These are phyloP conservation scores for Sminthurides aquaticus DNA, from an alignment of 2,888 invertebrate species.

Conservation along the genomic window DNA sequence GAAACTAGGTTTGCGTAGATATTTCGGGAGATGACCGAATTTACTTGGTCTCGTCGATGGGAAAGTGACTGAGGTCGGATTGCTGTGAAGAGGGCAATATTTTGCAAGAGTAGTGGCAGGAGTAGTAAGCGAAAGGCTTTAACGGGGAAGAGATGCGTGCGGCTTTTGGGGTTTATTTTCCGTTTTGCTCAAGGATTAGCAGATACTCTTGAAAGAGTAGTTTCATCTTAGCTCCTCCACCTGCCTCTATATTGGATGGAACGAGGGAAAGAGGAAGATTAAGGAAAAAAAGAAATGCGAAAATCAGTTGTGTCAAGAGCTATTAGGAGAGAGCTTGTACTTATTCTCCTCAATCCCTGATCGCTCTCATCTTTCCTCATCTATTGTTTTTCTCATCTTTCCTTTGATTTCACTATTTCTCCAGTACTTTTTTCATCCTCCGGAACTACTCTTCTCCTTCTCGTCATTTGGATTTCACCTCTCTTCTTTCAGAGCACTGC, in stretches of 20 bases:
- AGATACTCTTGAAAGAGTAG: no score
- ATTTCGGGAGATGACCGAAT: slow-evolving; percentile 32
- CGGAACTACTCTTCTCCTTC: background rate
- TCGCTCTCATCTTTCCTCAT: background rate
- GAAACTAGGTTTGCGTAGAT: slow-evolving; percentile 23
- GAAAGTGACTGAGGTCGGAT: no score
- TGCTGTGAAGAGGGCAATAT: no score
- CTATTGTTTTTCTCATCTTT: background rate
- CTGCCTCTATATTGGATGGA: no score
- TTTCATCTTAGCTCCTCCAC: background rate
- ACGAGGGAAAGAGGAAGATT: background rate
- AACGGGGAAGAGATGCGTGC: no score
- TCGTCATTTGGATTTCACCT: background rate
- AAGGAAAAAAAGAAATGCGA: background rate
- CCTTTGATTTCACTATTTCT: background rate
- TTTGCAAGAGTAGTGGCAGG: no score
- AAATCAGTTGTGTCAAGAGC: background rate
- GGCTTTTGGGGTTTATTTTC: no score
- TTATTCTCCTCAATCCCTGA: background rate
- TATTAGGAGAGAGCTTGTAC: background rate
- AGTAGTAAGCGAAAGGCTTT: no score
- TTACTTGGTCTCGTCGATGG: no score
- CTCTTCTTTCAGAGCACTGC: no score
- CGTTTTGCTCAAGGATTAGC: background rate
- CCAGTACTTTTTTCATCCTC: background rate